Conservation (phyloP, 2,797 vertebrate species). For the Tokudaia muenninki region DNA sequence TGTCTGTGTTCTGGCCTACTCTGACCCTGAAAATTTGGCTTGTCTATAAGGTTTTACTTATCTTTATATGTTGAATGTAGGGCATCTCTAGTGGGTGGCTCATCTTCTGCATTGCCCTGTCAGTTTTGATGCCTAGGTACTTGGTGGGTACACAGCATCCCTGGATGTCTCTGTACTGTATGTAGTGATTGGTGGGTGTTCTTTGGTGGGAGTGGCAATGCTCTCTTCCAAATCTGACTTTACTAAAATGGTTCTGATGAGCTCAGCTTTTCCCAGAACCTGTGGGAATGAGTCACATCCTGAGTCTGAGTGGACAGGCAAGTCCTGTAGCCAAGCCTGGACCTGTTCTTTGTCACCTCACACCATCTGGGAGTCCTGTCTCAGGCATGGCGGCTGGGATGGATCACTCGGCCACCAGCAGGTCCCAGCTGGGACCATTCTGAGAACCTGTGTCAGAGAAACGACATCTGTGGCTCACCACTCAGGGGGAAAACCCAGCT, state of each 20-base stretch:
- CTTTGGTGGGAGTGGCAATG: neutral
- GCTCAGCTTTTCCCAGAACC: neutral
- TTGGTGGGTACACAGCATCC: neutral
- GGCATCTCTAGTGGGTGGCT: fast-evolving
- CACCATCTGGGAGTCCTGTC: conserved; percentile 55
- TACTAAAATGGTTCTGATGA: neutral
- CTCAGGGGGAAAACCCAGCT: conserved; percentile 62
- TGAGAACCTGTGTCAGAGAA: conserved; percentile 63
- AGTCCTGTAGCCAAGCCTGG: conserved; percentile 22
- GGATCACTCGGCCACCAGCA: conserved; percentile 68
- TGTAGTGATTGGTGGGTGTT: neutral
- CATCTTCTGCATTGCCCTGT: neutral
- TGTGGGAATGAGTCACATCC: conserved; percentile 64
- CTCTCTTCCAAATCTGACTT: neutral
- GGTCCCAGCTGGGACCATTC: conserved; percentile 63
- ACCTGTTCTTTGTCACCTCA: conserved; percentile 48
- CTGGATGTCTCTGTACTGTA: fast-evolving
- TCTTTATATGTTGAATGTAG: neutral
- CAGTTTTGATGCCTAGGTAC: neutral
- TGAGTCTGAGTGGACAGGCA: conserved; percentile 19
- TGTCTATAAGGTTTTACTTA: neutral
- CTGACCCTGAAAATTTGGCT: neutral
- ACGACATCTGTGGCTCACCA: conserved; percentile 68
- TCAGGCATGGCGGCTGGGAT: conserved; percentile 58
- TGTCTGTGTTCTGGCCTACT: neutral